Conservation (phyloP, 2,797 vertebrate genomes). For the Urocyon cinereoargenteus region DNA sequence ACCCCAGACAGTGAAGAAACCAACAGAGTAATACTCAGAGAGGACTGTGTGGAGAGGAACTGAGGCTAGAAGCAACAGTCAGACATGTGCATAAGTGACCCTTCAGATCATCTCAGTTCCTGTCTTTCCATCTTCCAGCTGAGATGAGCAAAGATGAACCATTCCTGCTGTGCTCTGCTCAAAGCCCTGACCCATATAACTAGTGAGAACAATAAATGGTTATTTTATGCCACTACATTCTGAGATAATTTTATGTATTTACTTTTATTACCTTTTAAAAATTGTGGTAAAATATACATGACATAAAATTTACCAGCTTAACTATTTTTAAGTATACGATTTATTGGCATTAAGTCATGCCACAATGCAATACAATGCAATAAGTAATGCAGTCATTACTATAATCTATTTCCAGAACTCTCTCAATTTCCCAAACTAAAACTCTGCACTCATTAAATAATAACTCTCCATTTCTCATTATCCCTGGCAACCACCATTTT, state of each 20-base stretch:
- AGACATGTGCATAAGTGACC: not conserved
- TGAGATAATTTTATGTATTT: not conserved
- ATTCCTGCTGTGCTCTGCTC: not conserved
- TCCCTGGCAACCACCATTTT: not conserved
- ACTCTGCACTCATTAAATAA: not conserved
- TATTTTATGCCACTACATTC: not conserved
- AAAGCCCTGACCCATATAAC: not conserved
- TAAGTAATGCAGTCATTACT: too few species aligned
- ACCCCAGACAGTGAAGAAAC: not conserved
- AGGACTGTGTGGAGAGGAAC: too few species aligned
- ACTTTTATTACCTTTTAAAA: not conserved
- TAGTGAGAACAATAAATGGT: not conserved
- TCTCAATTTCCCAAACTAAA: not conserved
- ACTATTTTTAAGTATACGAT: not conserved
- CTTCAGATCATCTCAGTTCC: not conserved
- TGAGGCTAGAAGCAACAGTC: not conserved
- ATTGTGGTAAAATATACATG: not conserved
- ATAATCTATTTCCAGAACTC: not conserved
- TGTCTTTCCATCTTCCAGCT: not conserved
- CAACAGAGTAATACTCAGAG: not conserved
- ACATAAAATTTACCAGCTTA: not conserved
- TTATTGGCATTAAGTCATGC: too few species aligned
- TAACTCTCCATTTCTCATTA: not conserved
- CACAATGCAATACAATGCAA: too few species aligned
- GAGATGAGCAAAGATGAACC: fast-evolving